Percentiles rank a stretch among this genome's conserved stretches.
Conservation (phyloP, 2,888 invertebrate genomes). For the Adela reaumurella region DNA sequence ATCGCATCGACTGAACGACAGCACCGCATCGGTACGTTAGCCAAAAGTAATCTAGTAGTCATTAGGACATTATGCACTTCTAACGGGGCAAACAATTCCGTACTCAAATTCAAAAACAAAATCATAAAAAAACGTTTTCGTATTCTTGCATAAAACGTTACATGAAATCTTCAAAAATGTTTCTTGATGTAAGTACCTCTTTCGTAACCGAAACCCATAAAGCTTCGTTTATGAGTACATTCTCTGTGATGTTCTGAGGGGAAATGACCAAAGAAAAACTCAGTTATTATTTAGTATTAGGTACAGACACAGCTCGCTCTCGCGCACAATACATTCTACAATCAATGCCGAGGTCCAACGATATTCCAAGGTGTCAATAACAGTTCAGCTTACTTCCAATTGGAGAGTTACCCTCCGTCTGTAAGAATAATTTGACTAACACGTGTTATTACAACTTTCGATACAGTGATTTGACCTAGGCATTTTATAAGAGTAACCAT, state of each 20-base stretch:
- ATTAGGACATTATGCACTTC: constrained; percentile 57
- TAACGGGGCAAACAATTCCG: constrained; percentile 58
- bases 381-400: neutral
- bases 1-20: constrained; percentile 18
- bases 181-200: constrained; percentile 82
- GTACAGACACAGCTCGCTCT: constrained; percentile 1
- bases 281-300: constrained; percentile 44
- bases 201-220: constrained; percentile 89
- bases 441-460: neutral
- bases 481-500: too few relatives aligned
- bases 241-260: constrained; percentile 94
- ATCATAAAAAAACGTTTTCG: constrained; percentile 53
- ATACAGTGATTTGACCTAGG: neutral
- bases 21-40: constrained; percentile 13
- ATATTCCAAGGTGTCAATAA: neutral
- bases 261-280: constrained; percentile 59
- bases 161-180: constrained; percentile 53
- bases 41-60: constrained; percentile 30
- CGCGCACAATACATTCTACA: constrained; percentile 1
- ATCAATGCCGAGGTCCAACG: neutral
- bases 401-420: neutral
- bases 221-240: constrained; percentile 92
- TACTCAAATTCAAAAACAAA: constrained; percentile 57
- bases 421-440: neutral
- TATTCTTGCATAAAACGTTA: constrained; percentile 54